phyloP scores from a whole-genome alignment of 2,797 vertebrate species.

The Platalea minor region DNA sequence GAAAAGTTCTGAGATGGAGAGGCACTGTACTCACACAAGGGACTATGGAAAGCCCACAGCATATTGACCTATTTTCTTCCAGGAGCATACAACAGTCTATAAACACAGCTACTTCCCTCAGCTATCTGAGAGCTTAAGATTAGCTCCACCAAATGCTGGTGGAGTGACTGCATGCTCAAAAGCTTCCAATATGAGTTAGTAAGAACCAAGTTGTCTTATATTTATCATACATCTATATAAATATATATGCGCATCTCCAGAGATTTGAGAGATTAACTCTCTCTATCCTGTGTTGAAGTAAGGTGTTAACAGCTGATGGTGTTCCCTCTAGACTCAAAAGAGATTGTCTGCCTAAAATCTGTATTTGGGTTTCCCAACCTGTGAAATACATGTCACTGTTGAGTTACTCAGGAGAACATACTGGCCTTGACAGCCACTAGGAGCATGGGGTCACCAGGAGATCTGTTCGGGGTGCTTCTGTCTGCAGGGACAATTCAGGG shows the following conservation, averaged over 20 bases:
- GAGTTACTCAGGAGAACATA: neutral
- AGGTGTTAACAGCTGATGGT: neutral
- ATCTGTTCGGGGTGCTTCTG: neutral
- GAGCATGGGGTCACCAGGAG: neutral
- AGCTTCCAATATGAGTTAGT: neutral
- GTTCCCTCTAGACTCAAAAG: neutral
- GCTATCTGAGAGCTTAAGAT: neutral
- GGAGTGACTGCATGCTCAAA: neutral
- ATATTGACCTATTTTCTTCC: neutral
- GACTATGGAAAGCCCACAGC: neutral
- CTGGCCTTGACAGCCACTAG: neutral
- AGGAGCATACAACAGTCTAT: neutral
- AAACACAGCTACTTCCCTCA: neutral
- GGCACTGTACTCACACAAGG: neutral
- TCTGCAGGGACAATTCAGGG: neutral
- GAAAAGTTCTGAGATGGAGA: neutral
- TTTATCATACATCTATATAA: neutral
- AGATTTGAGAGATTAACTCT: neutral
- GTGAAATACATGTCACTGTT: neutral
- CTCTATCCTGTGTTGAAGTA: neutral
- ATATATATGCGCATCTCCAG: neutral
- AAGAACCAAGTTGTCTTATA: neutral
- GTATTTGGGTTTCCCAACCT: neutral
- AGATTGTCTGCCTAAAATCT: neutral
- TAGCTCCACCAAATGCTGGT: neutral